Evolutionary conservation across 2,797 vertebrate genomes (phyloP).

Genomic region (Coreius guichenoti): DNA sequence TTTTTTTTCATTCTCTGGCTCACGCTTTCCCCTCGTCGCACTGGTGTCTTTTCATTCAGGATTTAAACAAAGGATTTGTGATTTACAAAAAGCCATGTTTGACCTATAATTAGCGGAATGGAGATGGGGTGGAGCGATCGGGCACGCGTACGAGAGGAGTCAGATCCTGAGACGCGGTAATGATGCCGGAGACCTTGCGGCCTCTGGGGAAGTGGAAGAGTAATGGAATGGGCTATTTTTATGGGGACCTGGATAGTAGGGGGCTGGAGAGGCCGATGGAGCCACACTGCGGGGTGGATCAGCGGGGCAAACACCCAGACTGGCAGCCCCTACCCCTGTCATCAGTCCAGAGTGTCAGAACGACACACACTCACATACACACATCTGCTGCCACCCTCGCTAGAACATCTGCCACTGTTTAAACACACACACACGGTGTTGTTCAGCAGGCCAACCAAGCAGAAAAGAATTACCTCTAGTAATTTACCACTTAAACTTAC

Average conservation of each 20-base stretch:
- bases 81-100: slow-evolving; percentile 98
- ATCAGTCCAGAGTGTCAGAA: slow-evolving; percentile 83
- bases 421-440: slow-evolving; percentile 31
- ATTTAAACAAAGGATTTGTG: slow-evolving; percentile 99
- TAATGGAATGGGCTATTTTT: slow-evolving; percentile 99
- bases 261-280: slow-evolving; percentile 70
- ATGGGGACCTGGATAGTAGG: slow-evolving; percentile 87
- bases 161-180: slow-evolving; percentile 97
- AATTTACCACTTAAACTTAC: background rate
- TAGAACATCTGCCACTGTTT: slow-evolving; percentile 53
- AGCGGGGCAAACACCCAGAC: slow-evolving; percentile 77
- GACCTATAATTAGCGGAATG: slow-evolving; percentile 99
- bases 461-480: background rate
- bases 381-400: slow-evolving; percentile 41
- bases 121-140: slow-evolving; percentile 79
- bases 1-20: slow-evolving; percentile 66
- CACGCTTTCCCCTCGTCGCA: slow-evolving; percentile 64
- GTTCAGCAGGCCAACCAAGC: slow-evolving; percentile 18
- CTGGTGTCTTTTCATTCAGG: slow-evolving; percentile 80
- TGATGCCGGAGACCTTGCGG: slow-evolving; percentile 98
- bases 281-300: slow-evolving; percentile 68
- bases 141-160: slow-evolving; percentile 84
- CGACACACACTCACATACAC: slow-evolving; percentile 40
- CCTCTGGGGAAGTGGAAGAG: slow-evolving; percentile 94
- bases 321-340: slow-evolving; percentile 83